Percentiles rank a stretch among this genome's conserved stretches.
Conservation (phyloP, 2,797 vertebrate species). For the Ctenopoma kingsleyae region DNA sequence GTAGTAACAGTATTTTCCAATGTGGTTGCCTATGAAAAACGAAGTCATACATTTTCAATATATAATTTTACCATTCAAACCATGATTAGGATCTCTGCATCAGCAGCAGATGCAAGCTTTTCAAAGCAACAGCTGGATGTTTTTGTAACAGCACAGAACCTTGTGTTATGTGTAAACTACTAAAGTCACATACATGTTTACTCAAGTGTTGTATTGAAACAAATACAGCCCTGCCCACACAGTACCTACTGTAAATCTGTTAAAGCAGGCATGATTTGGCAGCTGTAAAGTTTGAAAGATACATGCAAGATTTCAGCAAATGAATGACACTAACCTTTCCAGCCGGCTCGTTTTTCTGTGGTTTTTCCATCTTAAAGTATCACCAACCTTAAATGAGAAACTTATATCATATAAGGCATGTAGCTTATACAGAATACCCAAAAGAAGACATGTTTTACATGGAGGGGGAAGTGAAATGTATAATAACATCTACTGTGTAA, state of each 20-base stretch:
- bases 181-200: slow-evolving; percentile 18
- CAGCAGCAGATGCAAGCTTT: not conserved
- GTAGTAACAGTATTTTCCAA: not conserved
- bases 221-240: not conserved
- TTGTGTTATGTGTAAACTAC: not conserved
- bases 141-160: not conserved
- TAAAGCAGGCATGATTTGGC: not conserved
- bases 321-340: slow-evolving; percentile 63
- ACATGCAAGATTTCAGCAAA: not conserved
- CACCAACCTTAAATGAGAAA: slow-evolving; percentile 50
- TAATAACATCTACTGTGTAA: slow-evolving; percentile 15
- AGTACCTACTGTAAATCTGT: not conserved
- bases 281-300: not conserved
- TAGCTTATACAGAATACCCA: not conserved
- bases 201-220: not conserved
- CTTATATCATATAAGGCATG: slow-evolving; percentile 6
- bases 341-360: not conserved
- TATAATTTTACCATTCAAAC: too few relatives aligned
- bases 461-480: slow-evolving; percentile 32
- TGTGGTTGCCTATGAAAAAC: not conserved
- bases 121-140: not conserved
- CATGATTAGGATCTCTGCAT: not conserved
- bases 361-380: slow-evolving; percentile 46
- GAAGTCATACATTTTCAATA: too few relatives aligned
- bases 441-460: slow-evolving; percentile 6